Evolutionary conservation across 2,888 invertebrate genomes (phyloP).

Genomic region (Lottia scabra): DNA sequence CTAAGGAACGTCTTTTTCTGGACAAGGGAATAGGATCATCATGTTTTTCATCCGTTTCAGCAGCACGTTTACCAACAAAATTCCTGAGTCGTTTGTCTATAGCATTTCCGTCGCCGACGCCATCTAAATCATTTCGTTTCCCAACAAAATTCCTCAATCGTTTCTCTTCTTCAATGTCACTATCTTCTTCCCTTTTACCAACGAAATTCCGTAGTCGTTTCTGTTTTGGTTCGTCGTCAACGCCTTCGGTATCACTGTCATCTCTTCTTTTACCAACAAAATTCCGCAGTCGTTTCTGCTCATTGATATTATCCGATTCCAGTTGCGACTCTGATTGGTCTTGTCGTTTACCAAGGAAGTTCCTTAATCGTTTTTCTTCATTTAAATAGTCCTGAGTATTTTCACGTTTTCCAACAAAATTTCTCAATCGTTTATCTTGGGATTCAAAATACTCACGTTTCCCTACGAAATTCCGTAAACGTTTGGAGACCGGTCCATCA

Average conservation of each 20-base stretch:
- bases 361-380: slow-evolving; percentile 17
- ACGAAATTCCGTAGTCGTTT: slow-evolving; percentile 15
- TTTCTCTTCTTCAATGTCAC: slow-evolving; percentile 1
- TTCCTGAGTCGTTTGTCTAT: neutral
- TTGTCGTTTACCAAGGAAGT: slow-evolving; percentile 25
- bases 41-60: neutral
- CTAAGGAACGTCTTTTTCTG: too few relatives aligned
- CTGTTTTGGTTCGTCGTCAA: neutral
- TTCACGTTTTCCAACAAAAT: slow-evolving; percentile 20
- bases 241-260: neutral
- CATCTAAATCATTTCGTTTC: neutral
- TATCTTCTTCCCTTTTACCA: neutral
- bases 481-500: neutral
- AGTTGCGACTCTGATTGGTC: neutral
- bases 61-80: neutral
- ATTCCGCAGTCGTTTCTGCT: slow-evolving; percentile 13
- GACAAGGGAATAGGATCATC: too few relatives aligned
- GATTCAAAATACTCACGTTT: slow-evolving; percentile 3
- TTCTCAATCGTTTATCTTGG: slow-evolving; percentile 10
- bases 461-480: slow-evolving; percentile 15
- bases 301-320: neutral
- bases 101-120: neutral
- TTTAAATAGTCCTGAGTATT: neutral
- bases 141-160: slow-evolving; percentile 15
- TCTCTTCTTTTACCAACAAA: slow-evolving; percentile 11